A percentile compares a stretch with the other conserved stretches of the same genome.
Conservation (phyloP, 2,888 invertebrate genomes). For the Horisme vitalbata region DNA sequence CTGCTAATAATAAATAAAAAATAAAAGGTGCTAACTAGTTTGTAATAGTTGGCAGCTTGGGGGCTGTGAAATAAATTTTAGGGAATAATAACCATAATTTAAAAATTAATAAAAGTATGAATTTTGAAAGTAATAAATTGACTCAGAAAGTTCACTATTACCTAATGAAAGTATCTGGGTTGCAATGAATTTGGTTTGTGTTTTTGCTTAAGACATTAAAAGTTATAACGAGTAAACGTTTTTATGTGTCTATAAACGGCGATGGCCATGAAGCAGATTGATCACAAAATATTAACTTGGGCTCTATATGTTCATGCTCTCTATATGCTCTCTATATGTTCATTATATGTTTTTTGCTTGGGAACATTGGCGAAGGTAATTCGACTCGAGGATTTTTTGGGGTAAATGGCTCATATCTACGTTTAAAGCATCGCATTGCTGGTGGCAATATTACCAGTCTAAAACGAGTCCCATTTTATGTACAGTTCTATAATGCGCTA, state of each 20-base stretch:
- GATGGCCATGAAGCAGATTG: not conserved
- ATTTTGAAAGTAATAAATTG: no score
- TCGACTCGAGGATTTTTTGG: not conserved
- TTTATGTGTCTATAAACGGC: not conserved
- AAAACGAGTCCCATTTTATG: slow-evolving; percentile 16
- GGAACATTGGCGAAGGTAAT: not conserved
- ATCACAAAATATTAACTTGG: not conserved
- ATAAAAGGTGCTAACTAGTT: no score
- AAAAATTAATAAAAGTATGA: no score
- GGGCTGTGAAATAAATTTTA: no score
- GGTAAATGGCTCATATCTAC: not conserved
- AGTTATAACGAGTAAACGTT: not conserved
- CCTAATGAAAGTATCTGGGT: no score
- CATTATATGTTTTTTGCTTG: not conserved
- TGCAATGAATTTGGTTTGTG: no score
- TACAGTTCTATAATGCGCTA: slow-evolving; percentile 46
- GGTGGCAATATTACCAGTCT: slow-evolving; percentile 3
- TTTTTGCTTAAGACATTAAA: not conserved
- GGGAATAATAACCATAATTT: no score
- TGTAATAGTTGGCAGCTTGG: no score
- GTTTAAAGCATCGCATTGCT: slow-evolving; percentile 29
- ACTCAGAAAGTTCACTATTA: no score
- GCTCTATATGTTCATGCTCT: not conserved
- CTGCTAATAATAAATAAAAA: no score
- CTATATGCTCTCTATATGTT: no score